Evolutionary conservation across 2,797 vertebrate species (phyloP).

Genomic region (Philypnodon macrostomus): DNA sequence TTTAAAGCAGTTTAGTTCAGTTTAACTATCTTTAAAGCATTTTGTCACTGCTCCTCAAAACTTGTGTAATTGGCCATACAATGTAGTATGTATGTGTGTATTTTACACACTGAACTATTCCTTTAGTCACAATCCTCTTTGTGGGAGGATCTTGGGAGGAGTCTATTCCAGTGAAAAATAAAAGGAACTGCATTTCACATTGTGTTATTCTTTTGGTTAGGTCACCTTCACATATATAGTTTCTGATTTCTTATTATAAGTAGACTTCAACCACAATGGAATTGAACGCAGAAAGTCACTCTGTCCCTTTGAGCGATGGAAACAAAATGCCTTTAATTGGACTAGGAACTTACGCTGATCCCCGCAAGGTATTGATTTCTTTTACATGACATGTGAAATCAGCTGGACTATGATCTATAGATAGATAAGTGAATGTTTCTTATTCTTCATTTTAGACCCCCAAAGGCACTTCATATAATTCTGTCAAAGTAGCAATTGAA

Average conservation of each 20-base stretch:
- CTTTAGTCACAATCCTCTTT: not conserved
- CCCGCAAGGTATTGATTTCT: constrained; percentile 46
- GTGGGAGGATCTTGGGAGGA: constrained; percentile 39
- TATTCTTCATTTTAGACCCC: constrained; percentile 68
- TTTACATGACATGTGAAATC: too few relatives aligned
- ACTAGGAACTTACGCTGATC: constrained; percentile 85
- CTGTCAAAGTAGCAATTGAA: constrained; percentile 87
- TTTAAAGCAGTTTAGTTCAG: too few relatives aligned
- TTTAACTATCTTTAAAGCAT: too few relatives aligned
- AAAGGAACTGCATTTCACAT: too few relatives aligned
- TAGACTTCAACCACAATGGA: constrained; percentile 58
- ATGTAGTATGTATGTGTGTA: too few relatives aligned
- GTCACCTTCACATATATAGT: not conserved
- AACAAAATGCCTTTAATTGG: constrained; percentile 86
- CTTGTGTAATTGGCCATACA: too few relatives aligned
- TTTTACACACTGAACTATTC: not conserved
- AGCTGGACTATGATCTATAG: too few relatives aligned
- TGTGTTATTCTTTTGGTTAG: not conserved
- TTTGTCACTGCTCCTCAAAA: too few relatives aligned
- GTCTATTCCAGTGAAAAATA: constrained; percentile 3
- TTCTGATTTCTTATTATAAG: not conserved
- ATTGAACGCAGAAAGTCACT: constrained; percentile 74
- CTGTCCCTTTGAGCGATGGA: constrained; percentile 81
- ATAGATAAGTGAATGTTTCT: not conserved
- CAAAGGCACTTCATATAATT: constrained; percentile 69